phyloP scores from a whole-genome alignment of 2,113 vertebrate species.

The Mormoops blainvillei region DNA sequence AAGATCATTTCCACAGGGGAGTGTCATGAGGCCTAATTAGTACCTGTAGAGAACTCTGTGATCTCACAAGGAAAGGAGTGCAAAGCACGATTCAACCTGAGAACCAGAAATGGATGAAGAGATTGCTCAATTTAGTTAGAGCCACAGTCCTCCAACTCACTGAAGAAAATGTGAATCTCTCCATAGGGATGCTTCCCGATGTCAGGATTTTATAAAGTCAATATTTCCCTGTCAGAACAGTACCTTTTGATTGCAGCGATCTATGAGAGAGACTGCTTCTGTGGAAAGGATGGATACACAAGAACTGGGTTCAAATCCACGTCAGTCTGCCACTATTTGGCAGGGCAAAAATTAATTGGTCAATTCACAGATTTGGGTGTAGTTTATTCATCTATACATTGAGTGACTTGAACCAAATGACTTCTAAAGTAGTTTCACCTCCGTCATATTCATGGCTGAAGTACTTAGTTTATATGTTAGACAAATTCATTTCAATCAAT shows the following conservation, averaged over 20 bases:
- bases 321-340: background rate
- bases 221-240: background rate
- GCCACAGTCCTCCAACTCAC: background rate
- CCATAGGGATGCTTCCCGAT: background rate
- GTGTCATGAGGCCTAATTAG: slow-evolving; percentile 58
- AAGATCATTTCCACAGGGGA: slow-evolving; percentile 58
- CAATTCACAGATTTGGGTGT: background rate
- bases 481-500: background rate
- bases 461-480: background rate
- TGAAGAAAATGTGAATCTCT: background rate
- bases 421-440: background rate
- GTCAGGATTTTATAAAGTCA: slow-evolving; percentile 32
- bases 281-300: background rate
- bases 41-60: slow-evolving; percentile 42
- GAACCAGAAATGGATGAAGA: slow-evolving; percentile 33
- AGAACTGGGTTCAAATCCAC: slow-evolving; percentile 26
- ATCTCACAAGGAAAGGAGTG: slow-evolving; percentile 37
- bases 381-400: background rate
- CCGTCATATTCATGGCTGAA: background rate
- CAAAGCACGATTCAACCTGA: slow-evolving; percentile 5
- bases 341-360: background rate
- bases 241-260: background rate
- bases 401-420: background rate
- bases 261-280: background rate
- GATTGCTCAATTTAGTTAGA: slow-evolving; percentile 27